Evolutionary conservation across 2,888 invertebrate species (phyloP).

Genomic region (Hesperia comma): DNA sequence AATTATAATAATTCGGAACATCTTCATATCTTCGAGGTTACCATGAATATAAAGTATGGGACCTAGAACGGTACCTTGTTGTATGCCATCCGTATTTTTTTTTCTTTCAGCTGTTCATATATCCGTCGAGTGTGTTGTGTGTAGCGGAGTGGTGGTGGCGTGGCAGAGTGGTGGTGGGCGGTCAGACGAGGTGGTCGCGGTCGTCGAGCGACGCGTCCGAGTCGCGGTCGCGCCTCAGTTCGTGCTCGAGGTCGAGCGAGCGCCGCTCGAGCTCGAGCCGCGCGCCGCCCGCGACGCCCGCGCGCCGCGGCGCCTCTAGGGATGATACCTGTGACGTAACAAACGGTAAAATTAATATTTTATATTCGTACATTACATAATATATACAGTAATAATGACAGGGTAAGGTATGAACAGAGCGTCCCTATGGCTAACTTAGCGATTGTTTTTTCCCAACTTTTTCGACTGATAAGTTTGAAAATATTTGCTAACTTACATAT

Average conservation of each 20-base stretch:
- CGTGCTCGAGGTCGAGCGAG: slow-evolving; percentile 79
- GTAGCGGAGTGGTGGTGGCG: slow-evolving; percentile 16
- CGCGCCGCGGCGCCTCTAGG: slow-evolving; percentile 62
- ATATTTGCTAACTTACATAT: no score
- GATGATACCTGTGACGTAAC: slow-evolving; percentile 67
- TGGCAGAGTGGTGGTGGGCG: slow-evolving; percentile 33
- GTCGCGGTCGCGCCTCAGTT: slow-evolving; percentile 72
- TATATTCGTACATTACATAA: no score
- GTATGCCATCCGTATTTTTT: no score
- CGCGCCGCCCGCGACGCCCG: slow-evolving; percentile 52
- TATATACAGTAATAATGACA: no score
- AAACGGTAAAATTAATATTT: no score
- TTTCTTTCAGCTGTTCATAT: no score
- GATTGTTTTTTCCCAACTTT: no score
- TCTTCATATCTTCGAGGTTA: neutral
- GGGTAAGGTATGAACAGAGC: no score
- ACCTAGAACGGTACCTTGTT: no score
- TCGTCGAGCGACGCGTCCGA: slow-evolving; percentile 78
- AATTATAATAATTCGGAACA: neutral
- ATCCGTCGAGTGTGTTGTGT: neutral
- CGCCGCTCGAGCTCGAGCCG: slow-evolving; percentile 78
- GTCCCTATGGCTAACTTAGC: no score
- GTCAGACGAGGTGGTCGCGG: slow-evolving; percentile 76
- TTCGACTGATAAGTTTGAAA: no score
- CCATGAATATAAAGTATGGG: neutral